Evolutionary conservation across 2,113 vertebrate species (phyloP).

Genomic region (Heptranchias perlo): DNA sequence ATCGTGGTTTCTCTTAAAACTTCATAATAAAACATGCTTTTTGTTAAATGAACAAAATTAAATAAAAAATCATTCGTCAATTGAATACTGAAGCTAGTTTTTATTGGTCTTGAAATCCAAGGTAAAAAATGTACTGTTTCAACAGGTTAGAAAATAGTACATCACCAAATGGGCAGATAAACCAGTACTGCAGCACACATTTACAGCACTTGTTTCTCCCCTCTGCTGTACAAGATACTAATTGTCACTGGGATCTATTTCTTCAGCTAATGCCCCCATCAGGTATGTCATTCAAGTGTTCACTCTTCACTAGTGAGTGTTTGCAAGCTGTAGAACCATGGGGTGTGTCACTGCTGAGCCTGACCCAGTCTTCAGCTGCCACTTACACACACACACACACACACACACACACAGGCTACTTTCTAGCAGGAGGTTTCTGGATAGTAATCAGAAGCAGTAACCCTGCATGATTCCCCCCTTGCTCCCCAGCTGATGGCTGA

Average conservation of each 20-base stretch:
- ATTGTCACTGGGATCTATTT: background rate
- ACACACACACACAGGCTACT: background rate
- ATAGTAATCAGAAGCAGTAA: background rate
- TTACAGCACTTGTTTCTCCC: background rate
- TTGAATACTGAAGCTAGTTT: background rate
- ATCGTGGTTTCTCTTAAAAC: background rate
- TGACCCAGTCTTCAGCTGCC: background rate
- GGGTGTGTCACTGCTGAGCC: background rate
- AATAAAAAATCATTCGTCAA: background rate
- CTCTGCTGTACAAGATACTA: background rate
- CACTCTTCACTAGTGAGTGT: background rate
- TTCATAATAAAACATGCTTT: background rate
- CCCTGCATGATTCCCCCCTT: background rate
- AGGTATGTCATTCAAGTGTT: background rate
- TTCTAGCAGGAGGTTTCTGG: background rate
- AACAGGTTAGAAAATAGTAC: background rate
- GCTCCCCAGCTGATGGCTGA: background rate
- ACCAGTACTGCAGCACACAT: background rate
- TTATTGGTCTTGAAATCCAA: background rate
- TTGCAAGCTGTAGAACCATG: background rate
- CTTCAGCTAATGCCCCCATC: background rate
- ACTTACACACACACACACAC: background rate
- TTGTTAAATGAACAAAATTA: background rate
- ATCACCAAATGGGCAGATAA: background rate
- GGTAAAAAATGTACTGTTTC: background rate